Evolutionary conservation across 2,113 vertebrate species (phyloP), one percentile per base, ranked within the genome.

Genomic region (Myotis brandtii): DNA sequence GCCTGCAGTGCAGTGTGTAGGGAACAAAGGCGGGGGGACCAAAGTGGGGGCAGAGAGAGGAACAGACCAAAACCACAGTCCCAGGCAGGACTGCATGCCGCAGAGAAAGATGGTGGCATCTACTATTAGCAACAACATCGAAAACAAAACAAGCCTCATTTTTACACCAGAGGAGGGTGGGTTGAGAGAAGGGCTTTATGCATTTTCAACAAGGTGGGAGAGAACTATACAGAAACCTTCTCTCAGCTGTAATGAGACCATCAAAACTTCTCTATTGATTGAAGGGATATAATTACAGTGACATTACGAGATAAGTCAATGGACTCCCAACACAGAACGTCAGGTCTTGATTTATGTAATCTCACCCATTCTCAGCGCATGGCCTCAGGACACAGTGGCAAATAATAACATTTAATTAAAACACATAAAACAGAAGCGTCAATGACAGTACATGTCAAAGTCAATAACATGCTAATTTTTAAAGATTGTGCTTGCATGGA

Each of bases 391-490:
- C 88, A 80, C 13, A 32, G 37, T 11, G 43, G 75, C 69, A 91
- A 96, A 95, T 72, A 93, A 94, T 93, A 95, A 95, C 77, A 80
- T 86, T 93, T 96, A 95, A 96, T 97, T 96, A 96, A 96, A 97
- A 97, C 67, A 66, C 92, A 97, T 96, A 96, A 96, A 98, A 77
- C 56, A 91, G 91, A 83, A 83, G 64, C 12, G 7, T 73, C 96
- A n/a, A 43, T 72, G 96, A 88, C 72, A 96, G 91, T 62, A 34
- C 30, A 14, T 13, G 75, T 94, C 91, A 80, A 92, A 96, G 92
- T 97, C 96, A 95, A 97, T 97, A 89, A 92, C 95, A 94, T 89
- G 88, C 85, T 95, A 94, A 96, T 96, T 96, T 96, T 69, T 95
- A 86, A 97, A 97, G 95, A 95, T n/a, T 40, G 50, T 75, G 67